Percentiles rank a stretch among this genome's conserved stretches.
Conservation (phyloP, 1,140 invertebrate genomes). For the Cherax destructor region DNA sequence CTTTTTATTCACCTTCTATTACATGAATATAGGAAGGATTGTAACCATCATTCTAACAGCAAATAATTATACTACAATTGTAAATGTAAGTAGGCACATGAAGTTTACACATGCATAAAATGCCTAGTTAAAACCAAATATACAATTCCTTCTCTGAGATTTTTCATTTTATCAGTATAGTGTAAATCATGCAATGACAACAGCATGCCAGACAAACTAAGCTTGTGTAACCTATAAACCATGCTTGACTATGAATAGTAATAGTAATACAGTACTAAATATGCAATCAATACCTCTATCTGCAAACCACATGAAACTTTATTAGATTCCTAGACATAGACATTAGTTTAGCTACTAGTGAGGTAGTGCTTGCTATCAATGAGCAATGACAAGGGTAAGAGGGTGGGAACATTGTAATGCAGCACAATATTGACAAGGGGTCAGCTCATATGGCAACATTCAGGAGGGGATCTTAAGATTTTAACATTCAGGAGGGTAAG, state of each 20-base stretch:
- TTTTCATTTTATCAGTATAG: background rate
- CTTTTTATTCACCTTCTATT: too few relatives aligned
- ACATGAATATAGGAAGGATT: too few relatives aligned
- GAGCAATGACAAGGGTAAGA: background rate
- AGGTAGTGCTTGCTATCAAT: background rate
- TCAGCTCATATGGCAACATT: background rate
- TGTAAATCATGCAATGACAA: background rate
- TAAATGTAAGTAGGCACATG: too few relatives aligned
- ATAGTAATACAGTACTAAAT: background rate
- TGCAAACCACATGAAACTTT: background rate
- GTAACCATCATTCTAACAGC: too few relatives aligned
- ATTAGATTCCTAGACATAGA: background rate
- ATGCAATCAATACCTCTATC: constrained; percentile 3
- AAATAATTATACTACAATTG: too few relatives aligned
- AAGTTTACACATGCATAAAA: too few relatives aligned
- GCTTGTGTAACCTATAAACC: background rate
- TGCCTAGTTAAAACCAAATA: background rate
- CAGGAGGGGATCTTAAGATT: background rate
- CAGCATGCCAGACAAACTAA: background rate
- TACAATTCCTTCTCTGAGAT: background rate
- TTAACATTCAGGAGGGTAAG: constrained; percentile 23
- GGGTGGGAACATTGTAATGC: background rate
- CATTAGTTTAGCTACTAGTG: background rate
- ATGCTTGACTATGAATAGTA: background rate
- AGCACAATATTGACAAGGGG: constrained; percentile 16